Conservation (phyloP, 2,113 vertebrate species). For the Campylomormyrus tamandua region DNA sequence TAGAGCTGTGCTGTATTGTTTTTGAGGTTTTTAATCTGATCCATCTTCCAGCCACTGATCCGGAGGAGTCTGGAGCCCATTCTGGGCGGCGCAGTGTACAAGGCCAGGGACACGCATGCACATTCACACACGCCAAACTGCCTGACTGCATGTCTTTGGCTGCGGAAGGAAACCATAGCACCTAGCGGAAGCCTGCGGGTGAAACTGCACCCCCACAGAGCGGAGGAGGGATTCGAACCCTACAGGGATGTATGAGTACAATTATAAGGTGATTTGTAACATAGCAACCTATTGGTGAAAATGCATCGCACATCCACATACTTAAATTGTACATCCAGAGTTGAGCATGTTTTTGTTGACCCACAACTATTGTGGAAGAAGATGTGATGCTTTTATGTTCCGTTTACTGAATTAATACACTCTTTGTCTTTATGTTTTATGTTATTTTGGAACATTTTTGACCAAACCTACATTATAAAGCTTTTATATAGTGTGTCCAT, state of each 20-base stretch:
- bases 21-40: neutral
- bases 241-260: neutral
- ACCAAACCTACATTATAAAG: neutral
- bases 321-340: neutral
- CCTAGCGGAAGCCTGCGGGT: neutral
- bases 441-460: neutral
- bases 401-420: neutral
- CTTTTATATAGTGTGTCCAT: neutral
- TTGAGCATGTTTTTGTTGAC: neutral
- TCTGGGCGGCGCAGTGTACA: neutral
- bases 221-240: neutral
- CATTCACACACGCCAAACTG: neutral
- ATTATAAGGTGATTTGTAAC: neutral
- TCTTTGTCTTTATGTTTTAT: neutral
- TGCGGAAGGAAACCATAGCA: neutral
- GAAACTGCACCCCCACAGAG: neutral
- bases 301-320: neutral
- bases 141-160: neutral
- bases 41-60: neutral
- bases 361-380: neutral
- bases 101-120: neutral
- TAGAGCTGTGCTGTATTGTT: too few relatives aligned
- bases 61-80: neutral
- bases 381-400: neutral
- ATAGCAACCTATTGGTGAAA: neutral